Percentiles rank a stretch among this genome's conserved stretches.
Evolutionary conservation across 37 sponge, comb jelly and placozoan genomes (phyloP).

Genomic region (Ianthella basta): DNA sequence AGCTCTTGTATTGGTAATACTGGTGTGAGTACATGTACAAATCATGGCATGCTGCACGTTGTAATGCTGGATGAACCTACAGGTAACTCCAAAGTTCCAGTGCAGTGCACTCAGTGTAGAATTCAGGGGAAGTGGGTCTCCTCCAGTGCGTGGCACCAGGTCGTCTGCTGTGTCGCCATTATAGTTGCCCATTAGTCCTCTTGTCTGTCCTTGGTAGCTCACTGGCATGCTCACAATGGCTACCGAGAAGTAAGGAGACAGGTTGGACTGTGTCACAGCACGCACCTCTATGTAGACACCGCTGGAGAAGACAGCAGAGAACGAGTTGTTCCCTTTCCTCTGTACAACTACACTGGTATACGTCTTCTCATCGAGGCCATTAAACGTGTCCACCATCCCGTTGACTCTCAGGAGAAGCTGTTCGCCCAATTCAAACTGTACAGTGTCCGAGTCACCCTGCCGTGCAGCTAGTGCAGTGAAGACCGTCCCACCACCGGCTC

Average conservation of each 20-base stretch:
- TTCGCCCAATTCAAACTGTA: constrained; percentile 24
- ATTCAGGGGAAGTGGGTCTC: constrained; percentile 5
- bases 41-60: not conserved
- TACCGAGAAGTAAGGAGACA: not conserved
- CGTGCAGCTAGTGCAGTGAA: constrained; percentile 66
- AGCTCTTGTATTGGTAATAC: not conserved
- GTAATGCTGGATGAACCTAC: not conserved
- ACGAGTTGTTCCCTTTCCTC: not conserved
- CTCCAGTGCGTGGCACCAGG: not conserved
- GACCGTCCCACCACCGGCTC: constrained; percentile 38
- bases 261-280: not conserved
- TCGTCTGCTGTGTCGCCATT: constrained; percentile 19
- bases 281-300: not conserved
- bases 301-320: not conserved
- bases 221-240: not conserved
- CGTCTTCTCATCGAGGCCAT: not conserved
- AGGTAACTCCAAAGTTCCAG: constrained; percentile 27
- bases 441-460: constrained; percentile 35
- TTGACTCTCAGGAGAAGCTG: not conserved
- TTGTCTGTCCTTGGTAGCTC: not conserved
- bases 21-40: not conserved
- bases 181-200: constrained; percentile 28
- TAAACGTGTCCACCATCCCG: not conserved
- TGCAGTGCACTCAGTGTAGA: not conserved
- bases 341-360: not conserved